Base-by-base conservation (phyloP, 53 echinoderm and acorn worm species). In the Holothuria leucospilota region DNA sequence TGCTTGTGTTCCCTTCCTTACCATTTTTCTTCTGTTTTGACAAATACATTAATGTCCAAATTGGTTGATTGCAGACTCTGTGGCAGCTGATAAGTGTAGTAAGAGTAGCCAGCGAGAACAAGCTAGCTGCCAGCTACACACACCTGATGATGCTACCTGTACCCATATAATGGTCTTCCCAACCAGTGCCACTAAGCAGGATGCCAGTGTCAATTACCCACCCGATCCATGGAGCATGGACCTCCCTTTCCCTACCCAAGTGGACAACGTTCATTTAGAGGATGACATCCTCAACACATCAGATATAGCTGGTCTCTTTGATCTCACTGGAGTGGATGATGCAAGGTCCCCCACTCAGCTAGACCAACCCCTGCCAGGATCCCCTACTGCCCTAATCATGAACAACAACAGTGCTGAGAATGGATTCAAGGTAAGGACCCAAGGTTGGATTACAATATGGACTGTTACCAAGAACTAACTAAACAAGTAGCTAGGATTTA, bases 111-210 rank as follows among this genome's bases (percentile, higher is more conserved):
- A 94, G 85, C 84, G 92, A 28, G 94, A 96, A 82, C 96, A 96
- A 83, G 91, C 94, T 14, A 92, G 90, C 80, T 94, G 92, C 70
- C 94, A 92, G 88, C 91, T 96, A 23, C 94, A 94, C 78, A 94
- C 96, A 10, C 96, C 96, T 3, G 94, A 94, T 68, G 96, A 96
- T 71, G 96, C 96, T 69, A 96, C 92, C 82, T 94, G 94, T 67
- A 94, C 94, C 41, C 87, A 87, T 42, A 96, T 96, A 85, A 85
- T 92, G 85, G 96, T 96, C 91, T 96, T 96, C 93, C 96, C 96
- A 20, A 96, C 96, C 73, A 96, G 96, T 82, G 96, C 96, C 56
- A 93, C 92, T 52, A 96, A 92, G 64, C 96, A 94, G 67, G 96
- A 80, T 46, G 84, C 84, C 52, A 67, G 62, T 62, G 39, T 82